Evolutionary conservation across 2,113 vertebrate species (phyloP).

Genomic region (Motacilla alba): DNA sequence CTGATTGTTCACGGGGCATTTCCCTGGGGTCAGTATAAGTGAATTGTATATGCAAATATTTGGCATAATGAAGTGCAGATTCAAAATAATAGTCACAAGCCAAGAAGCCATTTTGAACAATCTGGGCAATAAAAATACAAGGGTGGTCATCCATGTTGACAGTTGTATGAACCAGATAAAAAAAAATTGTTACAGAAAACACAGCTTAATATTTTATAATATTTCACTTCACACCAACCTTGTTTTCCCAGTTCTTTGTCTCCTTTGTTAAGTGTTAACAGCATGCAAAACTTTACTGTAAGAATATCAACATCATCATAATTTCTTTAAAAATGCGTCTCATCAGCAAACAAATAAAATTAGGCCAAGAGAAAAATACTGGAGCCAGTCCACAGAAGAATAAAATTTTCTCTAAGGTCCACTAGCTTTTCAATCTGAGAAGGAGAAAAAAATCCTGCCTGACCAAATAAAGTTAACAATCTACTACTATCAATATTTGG

Average conservation of each 20-base stretch:
- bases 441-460: neutral
- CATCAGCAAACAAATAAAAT: neutral
- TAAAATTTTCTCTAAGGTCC: neutral
- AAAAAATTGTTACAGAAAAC: neutral
- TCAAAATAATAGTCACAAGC: neutral
- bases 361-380: neutral
- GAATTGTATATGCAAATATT: constrained; percentile 13
- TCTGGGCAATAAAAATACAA: neutral
- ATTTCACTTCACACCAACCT: neutral
- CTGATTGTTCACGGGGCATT: neutral
- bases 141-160: neutral
- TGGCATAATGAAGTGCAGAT: neutral
- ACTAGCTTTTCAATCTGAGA: neutral
- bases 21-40: neutral
- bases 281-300: neutral
- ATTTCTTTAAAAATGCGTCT: neutral
- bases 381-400: neutral
- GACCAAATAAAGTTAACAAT: neutral
- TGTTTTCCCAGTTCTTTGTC: neutral
- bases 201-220: neutral
- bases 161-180: neutral
- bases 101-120: neutral
- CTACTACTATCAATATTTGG: neutral
- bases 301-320: neutral
- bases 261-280: neutral